These are phyloP conservation scores for Aptenodytes forsteri DNA, from an alignment of 2,113 vertebrate species.

Conservation along the genomic window DNA sequence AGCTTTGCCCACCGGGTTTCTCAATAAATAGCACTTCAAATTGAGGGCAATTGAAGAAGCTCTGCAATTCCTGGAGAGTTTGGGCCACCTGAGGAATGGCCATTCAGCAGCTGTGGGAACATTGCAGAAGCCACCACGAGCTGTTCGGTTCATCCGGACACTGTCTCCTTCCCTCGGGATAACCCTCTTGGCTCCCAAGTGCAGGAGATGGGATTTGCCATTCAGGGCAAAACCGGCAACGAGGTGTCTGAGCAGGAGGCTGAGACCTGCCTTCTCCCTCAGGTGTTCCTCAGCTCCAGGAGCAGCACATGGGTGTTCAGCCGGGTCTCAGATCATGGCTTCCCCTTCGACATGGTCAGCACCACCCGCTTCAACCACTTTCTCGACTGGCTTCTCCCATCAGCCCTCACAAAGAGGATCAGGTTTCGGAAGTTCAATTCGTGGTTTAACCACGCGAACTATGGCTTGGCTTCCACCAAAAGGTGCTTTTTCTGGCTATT, in stretches of 20 bases:
- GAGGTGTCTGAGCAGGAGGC: background rate
- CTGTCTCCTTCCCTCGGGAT: background rate
- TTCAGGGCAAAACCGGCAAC: background rate
- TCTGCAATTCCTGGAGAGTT: background rate
- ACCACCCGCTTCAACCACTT: constrained; percentile 75
- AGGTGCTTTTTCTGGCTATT: constrained; percentile 67
- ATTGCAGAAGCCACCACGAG: background rate
- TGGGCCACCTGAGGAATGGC: background rate
- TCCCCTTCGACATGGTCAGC: constrained; percentile 76
- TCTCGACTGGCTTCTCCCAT: constrained; percentile 73
- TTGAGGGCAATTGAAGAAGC: background rate
- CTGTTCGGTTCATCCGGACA: background rate
- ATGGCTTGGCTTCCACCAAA: constrained; percentile 81
- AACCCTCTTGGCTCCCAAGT: background rate
- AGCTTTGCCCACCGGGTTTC: background rate
- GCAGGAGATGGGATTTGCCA: background rate
- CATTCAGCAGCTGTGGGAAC: background rate
- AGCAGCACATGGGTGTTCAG: constrained; percentile 78
- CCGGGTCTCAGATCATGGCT: constrained; percentile 74
- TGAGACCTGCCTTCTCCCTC: background rate
- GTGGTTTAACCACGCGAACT: constrained; percentile 82
- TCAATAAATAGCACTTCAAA: background rate
- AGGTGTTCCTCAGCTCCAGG: constrained; percentile 85
- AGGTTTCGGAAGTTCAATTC: constrained; percentile 72
- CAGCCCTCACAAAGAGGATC: constrained; percentile 68